Percentiles rank a stretch among this genome's conserved stretches.
phyloP scores from a whole-genome alignment of 1,140 invertebrate species.

The Diploscapter pachys region DNA sequence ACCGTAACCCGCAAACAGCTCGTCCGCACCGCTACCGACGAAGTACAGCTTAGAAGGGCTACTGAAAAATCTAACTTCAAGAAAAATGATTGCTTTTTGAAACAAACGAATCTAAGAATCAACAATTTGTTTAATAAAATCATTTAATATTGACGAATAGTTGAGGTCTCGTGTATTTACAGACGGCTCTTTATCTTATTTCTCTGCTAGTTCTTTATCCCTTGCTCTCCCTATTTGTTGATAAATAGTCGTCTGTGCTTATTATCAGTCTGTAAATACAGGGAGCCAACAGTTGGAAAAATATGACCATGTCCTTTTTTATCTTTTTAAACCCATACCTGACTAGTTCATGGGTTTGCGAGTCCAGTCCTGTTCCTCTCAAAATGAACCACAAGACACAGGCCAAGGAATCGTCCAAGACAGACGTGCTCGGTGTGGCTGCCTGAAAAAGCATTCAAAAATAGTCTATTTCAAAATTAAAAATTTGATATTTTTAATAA shows the following conservation, averaged over 20 bases:
- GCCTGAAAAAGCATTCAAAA: background rate
- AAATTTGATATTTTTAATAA: too few species aligned
- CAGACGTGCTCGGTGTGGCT: constrained; percentile 65
- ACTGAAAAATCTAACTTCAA: background rate
- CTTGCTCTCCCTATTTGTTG: too few species aligned
- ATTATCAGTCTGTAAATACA: background rate
- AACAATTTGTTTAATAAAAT: background rate
- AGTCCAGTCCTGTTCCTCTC: constrained; percentile 66
- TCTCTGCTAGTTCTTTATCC: too few species aligned
- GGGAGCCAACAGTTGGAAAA: background rate
- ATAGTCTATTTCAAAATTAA: too few species aligned
- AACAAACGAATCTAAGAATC: background rate
- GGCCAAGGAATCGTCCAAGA: constrained; percentile 88
- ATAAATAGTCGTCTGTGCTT: too few species aligned
- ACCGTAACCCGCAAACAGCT: constrained; percentile 88
- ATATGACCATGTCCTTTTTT: background rate
- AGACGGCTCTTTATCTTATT: too few species aligned
- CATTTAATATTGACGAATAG: background rate
- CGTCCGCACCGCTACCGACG: constrained; percentile 90
- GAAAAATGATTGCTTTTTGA: background rate
- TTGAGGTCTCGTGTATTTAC: background rate
- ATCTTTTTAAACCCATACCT: constrained; percentile 20
- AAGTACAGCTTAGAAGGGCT: background rate
- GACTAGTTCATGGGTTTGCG: constrained; percentile 43
- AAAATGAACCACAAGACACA: constrained; percentile 94